These are phyloP conservation scores for Sciurus niger DNA, from an alignment of 2,113 vertebrate genomes.

Conservation along the genomic window DNA sequence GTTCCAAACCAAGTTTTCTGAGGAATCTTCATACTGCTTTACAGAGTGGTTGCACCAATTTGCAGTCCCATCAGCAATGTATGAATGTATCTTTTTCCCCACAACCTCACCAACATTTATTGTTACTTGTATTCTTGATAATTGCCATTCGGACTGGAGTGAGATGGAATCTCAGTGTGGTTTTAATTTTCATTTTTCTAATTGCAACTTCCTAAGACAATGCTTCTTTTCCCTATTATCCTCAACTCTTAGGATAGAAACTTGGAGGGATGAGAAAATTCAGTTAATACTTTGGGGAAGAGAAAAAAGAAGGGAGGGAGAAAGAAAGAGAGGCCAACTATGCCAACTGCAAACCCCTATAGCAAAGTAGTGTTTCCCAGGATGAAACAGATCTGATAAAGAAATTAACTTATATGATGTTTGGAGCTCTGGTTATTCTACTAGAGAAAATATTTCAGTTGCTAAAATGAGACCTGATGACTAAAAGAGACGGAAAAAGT, in stretches of 20 bases:
- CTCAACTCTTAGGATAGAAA: neutral
- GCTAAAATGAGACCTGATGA: conserved; percentile 16
- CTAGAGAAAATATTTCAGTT: neutral
- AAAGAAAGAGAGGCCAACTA: neutral
- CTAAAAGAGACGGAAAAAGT: neutral
- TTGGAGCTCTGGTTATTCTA: neutral
- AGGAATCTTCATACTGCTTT: too few relatives aligned
- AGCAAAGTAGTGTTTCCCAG: neutral
- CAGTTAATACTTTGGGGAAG: neutral
- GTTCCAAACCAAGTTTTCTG: too few relatives aligned
- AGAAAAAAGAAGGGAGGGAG: neutral
- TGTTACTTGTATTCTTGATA: too few relatives aligned
- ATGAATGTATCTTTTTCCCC: too few relatives aligned
- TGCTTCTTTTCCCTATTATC: neutral
- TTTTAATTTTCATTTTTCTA: too few relatives aligned
- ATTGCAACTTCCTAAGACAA: neutral
- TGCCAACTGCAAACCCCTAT: neutral
- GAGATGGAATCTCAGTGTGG: too few relatives aligned
- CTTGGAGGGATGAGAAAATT: neutral
- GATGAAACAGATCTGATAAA: neutral
- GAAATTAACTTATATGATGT: neutral
- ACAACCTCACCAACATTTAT: too few relatives aligned
- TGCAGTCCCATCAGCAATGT: too few relatives aligned
- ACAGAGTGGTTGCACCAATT: too few relatives aligned
- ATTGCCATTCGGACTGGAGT: too few relatives aligned